Base-by-base conservation (phyloP, 2,113 vertebrate species). In the Prunella himalayana region DNA sequence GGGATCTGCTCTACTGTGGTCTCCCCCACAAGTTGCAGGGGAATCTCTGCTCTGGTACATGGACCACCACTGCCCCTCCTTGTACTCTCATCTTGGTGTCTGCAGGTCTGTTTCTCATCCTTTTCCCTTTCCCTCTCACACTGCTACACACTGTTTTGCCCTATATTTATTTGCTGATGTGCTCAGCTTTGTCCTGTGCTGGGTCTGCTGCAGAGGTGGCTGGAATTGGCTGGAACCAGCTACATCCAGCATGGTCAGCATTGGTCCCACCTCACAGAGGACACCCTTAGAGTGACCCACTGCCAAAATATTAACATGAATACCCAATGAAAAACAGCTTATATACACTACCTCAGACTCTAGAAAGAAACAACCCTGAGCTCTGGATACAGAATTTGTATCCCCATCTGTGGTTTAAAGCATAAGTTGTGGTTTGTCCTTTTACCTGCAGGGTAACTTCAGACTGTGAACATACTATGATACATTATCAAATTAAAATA, bases 381-480 rank as follows among this genome's bases (percentile, higher is more conserved):
- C 14, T 82, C 41, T 45, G 33, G 31, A 45, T 27, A 50, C 24
- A 65, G 25, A 61, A 61, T 86, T 61, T 50, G 2, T 59, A 35
- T 28, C 18, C 3, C 14, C 41, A 15, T 17, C 16, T 59, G 16
- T 73, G 25, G 25, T 64, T 63, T 72, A 85, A 39, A 79, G 8
- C 3, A 2, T 60, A 56, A 91, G 1, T 6, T 63, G 7, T 19
- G 4, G 2, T 27, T 61, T 0, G 0, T 82, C 20, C 10, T 16
- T 33, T 90, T 39, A 45, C 37, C 59, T 78, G 10, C 18, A 86
- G 39, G 25, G 18, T 83, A 61, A 63, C 14, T 73, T 92, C 35
- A 54, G 75, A 28, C 20, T 57, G 9, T 45, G 42, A 19, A 81
- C 16, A 39, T 53, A 45, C 8, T 51, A 24, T 42, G n/a, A 22